Evolutionary conservation across 2,888 invertebrate species (phyloP).

Genomic region (Lithophane ornitopus): DNA sequence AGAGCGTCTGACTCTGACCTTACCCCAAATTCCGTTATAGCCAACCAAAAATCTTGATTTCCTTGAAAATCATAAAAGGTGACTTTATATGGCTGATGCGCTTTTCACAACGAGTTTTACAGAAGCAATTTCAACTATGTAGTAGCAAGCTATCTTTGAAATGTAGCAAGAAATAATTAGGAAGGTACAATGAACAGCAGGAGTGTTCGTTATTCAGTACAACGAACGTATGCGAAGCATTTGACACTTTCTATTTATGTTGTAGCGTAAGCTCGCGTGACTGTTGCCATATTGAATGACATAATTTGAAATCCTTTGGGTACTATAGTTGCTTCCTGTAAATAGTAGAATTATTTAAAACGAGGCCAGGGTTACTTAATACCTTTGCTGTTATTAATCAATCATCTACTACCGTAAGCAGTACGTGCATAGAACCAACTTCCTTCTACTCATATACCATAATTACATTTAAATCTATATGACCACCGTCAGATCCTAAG

Average conservation of each 20-base stretch:
- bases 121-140: slow-evolving; percentile 16
- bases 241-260: slow-evolving; percentile 88
- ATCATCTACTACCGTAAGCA: background rate
- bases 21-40: slow-evolving; percentile 63
- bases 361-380: slow-evolving; percentile 17
- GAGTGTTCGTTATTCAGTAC: slow-evolving; percentile 79
- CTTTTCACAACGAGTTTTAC: slow-evolving; percentile 34
- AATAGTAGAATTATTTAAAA: slow-evolving; percentile 54
- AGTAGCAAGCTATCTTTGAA: slow-evolving; percentile 59
- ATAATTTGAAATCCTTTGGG: slow-evolving; percentile 75
- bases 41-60: slow-evolving; percentile 60
- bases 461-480: background rate
- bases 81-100: slow-evolving; percentile 51
- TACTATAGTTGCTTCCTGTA: slow-evolving; percentile 61
- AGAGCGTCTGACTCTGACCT: slow-evolving; percentile 56
- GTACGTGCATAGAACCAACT: background rate
- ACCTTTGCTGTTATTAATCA: slow-evolving; percentile 11
- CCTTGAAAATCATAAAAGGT: slow-evolving; percentile 62
- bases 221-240: slow-evolving; percentile 77
- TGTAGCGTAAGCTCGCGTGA: slow-evolving; percentile 75
- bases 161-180: slow-evolving; percentile 68
- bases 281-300: slow-evolving; percentile 77
- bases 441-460: background rate
- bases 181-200: slow-evolving; percentile 62
- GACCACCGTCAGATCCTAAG: slow-evolving; percentile 4